Evolutionary conservation across 2,113 vertebrate genomes (phyloP).

Genomic region (Struthidea cinerea): DNA sequence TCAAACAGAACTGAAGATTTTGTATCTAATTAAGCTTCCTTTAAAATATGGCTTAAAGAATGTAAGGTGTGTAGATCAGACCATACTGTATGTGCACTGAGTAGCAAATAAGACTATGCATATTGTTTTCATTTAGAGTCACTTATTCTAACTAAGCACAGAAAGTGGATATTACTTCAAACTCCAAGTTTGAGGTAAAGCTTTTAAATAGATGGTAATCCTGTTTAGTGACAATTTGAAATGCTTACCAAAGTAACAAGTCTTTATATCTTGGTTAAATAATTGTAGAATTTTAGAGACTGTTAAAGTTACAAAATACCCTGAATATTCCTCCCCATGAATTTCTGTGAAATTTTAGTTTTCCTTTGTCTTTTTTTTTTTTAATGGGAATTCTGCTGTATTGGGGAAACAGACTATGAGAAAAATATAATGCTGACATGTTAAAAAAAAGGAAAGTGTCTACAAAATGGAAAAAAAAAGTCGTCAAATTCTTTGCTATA

Average conservation of each 20-base stretch:
- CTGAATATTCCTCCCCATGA: not conserved
- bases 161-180: not conserved
- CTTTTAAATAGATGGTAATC: not conserved
- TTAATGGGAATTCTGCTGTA: not conserved
- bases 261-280: not conserved
- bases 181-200: not conserved
- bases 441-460: not conserved
- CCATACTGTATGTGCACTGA: not conserved
- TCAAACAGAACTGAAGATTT: not conserved
- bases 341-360: not conserved
- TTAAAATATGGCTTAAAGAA: not conserved
- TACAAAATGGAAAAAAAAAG: not conserved
- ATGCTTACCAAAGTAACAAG: not conserved
- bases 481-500: not conserved
- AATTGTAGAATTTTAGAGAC: not conserved
- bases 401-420: not conserved
- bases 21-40: not conserved
- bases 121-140: not conserved
- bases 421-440: not conserved
- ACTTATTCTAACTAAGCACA: not conserved
- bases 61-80: not conserved
- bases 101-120: not conserved
- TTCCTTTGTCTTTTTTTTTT: not conserved
- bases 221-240: not conserved
- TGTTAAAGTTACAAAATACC: not conserved